Evolutionary conservation across 2,113 vertebrate species (phyloP).

Genomic region (Columbina picui): DNA sequence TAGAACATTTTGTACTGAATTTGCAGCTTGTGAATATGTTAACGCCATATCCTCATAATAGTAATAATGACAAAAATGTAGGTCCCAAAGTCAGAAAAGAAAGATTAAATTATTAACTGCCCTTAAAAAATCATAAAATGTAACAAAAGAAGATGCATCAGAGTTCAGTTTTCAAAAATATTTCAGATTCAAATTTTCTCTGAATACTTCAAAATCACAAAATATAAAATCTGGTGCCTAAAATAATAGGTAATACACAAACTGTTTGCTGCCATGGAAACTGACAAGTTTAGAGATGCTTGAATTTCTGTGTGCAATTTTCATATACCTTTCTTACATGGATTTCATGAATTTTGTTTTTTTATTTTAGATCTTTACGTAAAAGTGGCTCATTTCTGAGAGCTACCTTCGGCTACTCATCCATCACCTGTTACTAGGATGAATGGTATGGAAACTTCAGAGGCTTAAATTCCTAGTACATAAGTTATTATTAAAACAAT

Average conservation of each 20-base stretch:
- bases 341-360: not conserved
- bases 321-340: not conserved
- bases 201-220: not conserved
- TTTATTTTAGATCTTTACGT: not conserved
- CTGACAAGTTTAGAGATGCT: slow-evolving; percentile 23
- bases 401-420: not conserved
- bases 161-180: not conserved
- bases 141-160: not conserved
- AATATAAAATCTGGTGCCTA: not conserved
- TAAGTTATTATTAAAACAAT: not conserved
- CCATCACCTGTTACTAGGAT: not conserved
- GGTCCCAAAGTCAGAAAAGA: not conserved
- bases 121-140: not conserved
- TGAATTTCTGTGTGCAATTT: not conserved
- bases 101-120: not conserved
- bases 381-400: not conserved
- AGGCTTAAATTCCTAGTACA: not conserved
- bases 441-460: not conserved
- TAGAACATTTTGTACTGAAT: not conserved
- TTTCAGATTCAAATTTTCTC: not conserved
- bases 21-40: not conserved
- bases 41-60: not conserved
- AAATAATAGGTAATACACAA: slow-evolving; percentile 5
- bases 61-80: not conserved
- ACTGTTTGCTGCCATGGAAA: slow-evolving; percentile 59